Evolutionary conservation across 2,797 vertebrate genomes (phyloP).

Genomic region (Trachurus trachurus): DNA sequence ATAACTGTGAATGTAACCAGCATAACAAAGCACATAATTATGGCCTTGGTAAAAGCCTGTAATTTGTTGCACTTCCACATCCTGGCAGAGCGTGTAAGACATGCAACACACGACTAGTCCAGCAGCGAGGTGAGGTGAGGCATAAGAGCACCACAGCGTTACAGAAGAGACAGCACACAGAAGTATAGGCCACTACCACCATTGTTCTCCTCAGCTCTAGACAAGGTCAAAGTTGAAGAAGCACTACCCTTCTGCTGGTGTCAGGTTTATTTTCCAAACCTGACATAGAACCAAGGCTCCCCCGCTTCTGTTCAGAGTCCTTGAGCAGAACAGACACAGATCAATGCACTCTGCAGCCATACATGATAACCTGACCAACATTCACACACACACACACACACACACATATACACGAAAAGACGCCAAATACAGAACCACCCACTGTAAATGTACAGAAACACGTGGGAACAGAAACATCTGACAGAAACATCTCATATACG

Average conservation of each 20-base stretch:
- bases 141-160: constrained; percentile 38
- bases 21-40: constrained; percentile 36
- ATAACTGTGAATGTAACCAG: constrained; percentile 23
- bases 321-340: constrained; percentile 81
- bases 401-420: background rate
- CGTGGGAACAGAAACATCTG: background rate
- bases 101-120: constrained; percentile 45
- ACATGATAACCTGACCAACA: constrained; percentile 23
- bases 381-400: constrained; percentile 1
- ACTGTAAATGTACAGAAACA: background rate
- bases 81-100: constrained; percentile 23
- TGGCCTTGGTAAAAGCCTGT: constrained; percentile 21
- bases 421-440: background rate
- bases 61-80: constrained; percentile 23
- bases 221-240: constrained; percentile 67
- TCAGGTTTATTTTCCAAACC: constrained; percentile 79
- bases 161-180: constrained; percentile 47
- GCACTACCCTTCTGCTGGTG: constrained; percentile 71
- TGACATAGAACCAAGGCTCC: constrained; percentile 71
- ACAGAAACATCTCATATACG: background rate
- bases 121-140: constrained; percentile 24
- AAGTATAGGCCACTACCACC: constrained; percentile 44
- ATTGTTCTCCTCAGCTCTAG: constrained; percentile 36
- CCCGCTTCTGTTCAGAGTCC: constrained; percentile 73
- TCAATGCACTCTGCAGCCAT: constrained; percentile 60